Percentiles rank a stretch among this genome's conserved stretches.
Conservation (phyloP, 2,888 invertebrate species). For the Busseola fusca region DNA sequence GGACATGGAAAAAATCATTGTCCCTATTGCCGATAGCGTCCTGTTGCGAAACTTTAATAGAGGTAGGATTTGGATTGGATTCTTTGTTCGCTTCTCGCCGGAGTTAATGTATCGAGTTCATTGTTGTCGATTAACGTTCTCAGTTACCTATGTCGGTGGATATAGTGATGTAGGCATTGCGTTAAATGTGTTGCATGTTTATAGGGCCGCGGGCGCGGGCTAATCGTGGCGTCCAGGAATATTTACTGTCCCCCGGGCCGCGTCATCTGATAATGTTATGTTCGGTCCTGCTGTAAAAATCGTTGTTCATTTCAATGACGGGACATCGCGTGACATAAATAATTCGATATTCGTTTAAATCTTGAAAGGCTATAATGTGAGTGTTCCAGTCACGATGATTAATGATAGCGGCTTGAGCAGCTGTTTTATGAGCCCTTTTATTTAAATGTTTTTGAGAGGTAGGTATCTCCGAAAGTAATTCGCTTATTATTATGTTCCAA, state of each 20-base stretch:
- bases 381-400: constrained; percentile 55
- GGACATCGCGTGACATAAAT: constrained; percentile 58
- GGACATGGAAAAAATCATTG: constrained; percentile 79
- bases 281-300: constrained; percentile 71
- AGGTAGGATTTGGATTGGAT: constrained; percentile 68
- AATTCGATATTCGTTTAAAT: constrained; percentile 59
- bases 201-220: constrained; percentile 70
- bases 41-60: constrained; percentile 68
- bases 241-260: constrained; percentile 81
- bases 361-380: constrained; percentile 50
- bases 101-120: constrained; percentile 47
- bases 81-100: constrained; percentile 54
- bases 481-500: constrained; percentile 21
- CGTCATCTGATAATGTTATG: constrained; percentile 79
- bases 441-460: constrained; percentile 45
- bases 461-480: constrained; percentile 35
- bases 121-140: constrained; percentile 50
- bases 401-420: constrained; percentile 43
- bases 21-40: constrained; percentile 70
- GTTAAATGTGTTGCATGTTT: constrained; percentile 64
- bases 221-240: constrained; percentile 77
- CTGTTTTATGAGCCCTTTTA: constrained; percentile 33
- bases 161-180: constrained; percentile 42
- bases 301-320: constrained; percentile 60
- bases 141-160: constrained; percentile 11